phyloP scores from a whole-genome alignment of 2,797 vertebrate genomes.

The Melanotaenia pygmaea region DNA sequence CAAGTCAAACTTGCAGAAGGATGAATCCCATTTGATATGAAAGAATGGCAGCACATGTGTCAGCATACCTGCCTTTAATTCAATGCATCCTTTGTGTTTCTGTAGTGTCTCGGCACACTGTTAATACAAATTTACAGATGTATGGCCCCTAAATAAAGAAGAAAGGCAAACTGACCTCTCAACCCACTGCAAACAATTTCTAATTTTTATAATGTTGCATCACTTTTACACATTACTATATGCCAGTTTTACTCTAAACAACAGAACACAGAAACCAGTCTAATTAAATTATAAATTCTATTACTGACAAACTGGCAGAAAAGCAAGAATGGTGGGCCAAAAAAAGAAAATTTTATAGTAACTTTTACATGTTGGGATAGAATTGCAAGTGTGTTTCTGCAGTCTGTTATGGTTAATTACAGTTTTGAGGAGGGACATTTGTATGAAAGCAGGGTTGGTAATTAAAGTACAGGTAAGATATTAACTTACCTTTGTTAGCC shows the following conservation, averaged over 20 bases:
- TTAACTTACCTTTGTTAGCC: slow-evolving; percentile 89
- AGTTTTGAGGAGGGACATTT: slow-evolving; percentile 78
- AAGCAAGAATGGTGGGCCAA: slow-evolving; percentile 8
- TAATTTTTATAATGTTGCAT: slow-evolving; percentile 53
- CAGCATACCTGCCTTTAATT: slow-evolving; percentile 37
- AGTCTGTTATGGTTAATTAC: slow-evolving; percentile 84
- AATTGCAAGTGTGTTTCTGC: slow-evolving; percentile 63
- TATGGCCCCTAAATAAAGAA: slow-evolving; percentile 36
- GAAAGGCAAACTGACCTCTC: slow-evolving; percentile 51
- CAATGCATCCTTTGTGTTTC: slow-evolving; percentile 34
- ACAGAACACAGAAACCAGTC: slow-evolving; percentile 31
- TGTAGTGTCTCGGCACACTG: slow-evolving; percentile 44
- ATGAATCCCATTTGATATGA: slow-evolving; percentile 18
- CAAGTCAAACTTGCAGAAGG: slow-evolving; percentile 37
- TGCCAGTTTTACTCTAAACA: slow-evolving; percentile 39
- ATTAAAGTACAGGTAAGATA: slow-evolving; percentile 88
- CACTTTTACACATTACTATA: slow-evolving; percentile 36
- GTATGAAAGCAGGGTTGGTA: slow-evolving; percentile 77
- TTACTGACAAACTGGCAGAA: slow-evolving; percentile 27
- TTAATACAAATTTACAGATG: slow-evolving; percentile 37
- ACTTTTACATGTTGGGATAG: slow-evolving; percentile 50
- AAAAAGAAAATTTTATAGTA: slow-evolving; percentile 23
- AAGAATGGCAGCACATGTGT: slow-evolving; percentile 10
- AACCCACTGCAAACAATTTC: slow-evolving; percentile 45
- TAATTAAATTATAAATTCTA: slow-evolving; percentile 33